A percentile compares a stretch with the other conserved stretches of the same genome.
Conservation (phyloP, 2,113 vertebrate species). For the Eleginops maclovinus region DNA sequence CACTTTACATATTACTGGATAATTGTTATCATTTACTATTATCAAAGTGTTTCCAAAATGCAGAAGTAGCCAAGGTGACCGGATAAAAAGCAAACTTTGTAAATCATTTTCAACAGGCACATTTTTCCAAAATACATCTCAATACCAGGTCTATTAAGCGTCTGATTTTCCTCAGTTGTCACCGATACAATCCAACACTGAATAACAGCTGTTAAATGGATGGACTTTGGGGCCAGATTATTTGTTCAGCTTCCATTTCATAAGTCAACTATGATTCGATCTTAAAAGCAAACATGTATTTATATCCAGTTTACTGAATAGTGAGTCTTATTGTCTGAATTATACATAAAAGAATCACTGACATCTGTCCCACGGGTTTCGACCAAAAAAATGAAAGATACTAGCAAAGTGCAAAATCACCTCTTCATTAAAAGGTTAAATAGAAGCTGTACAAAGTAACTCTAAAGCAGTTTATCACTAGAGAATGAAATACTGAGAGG, state of each 20-base stretch:
- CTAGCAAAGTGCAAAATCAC: conserved; percentile 64
- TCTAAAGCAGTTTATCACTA: conserved; percentile 36
- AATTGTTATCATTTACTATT: background rate
- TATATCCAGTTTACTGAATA: conserved; percentile 69
- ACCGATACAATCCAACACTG: background rate
- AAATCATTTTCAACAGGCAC: conserved; percentile 1
- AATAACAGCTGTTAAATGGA: background rate
- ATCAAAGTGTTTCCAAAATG: background rate
- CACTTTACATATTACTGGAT: background rate
- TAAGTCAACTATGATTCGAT: background rate
- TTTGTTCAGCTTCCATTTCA: background rate
- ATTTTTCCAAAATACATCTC: background rate
- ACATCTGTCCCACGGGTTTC: conserved; percentile 38
- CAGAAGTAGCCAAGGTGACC: background rate
- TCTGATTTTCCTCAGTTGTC: background rate
- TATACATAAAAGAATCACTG: conserved; percentile 54
- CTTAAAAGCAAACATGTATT: conserved; percentile 34
- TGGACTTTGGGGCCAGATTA: background rate
- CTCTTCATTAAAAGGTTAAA: conserved; percentile 43
- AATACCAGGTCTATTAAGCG: background rate
- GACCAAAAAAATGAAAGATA: conserved; percentile 54
- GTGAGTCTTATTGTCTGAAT: conserved; percentile 60
- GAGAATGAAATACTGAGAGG: conserved; percentile 39
- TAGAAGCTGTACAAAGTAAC: conserved; percentile 33
- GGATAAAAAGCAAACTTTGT: background rate